Base-by-base conservation (phyloP, 2,888 invertebrate genomes). In the Beris chalybata region DNA sequence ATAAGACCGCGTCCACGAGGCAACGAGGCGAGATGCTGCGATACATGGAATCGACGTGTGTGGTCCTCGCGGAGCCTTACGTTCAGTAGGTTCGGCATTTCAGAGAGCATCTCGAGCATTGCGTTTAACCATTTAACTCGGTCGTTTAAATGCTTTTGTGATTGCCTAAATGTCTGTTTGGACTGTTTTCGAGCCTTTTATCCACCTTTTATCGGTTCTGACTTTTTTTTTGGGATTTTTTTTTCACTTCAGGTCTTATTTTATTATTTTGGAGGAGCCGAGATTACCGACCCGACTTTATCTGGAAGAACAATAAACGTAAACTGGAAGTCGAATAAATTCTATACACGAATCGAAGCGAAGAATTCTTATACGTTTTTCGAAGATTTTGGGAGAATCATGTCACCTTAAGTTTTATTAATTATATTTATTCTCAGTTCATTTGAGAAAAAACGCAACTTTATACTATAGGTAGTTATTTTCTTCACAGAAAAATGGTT, bases 91-190 rank as follows among this genome's bases (percentile, higher is more conserved):
- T 50, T 38, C 61, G 61, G 61, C 61, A 61, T 61, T 50, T 61
- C 52, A 61, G 38, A 52, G 50, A 61, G 61, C 50, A 50, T 50
- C 50, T 38, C 50, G 50, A 50, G 43, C 38, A 50, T 31, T 56
- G 65, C 67, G 65, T 59, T 65, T 65, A 50, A 61, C 55, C 65
- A 68, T 68, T 67, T 68, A 65, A 65, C 59, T 65, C 61, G 65
- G 61, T 61, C 67, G 65, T 68, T 68, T 68, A 68, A 68, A 68
- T 65, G 61, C 61, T 53, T 61, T 61, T 65, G 64, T 57, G 64
- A 67, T 59, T 65, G 64, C 64, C 61, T 45, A 65, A 67, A 67
- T 65, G 67, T 64, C 61, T 61, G 61, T 61, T 61, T 65, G 59
- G 67, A 65, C 67, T 68, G 67, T 44, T 59, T 47, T 30, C 29